Evolutionary conservation across 2,113 vertebrate species (phyloP).

Genomic region (Thunnus thynnus): DNA sequence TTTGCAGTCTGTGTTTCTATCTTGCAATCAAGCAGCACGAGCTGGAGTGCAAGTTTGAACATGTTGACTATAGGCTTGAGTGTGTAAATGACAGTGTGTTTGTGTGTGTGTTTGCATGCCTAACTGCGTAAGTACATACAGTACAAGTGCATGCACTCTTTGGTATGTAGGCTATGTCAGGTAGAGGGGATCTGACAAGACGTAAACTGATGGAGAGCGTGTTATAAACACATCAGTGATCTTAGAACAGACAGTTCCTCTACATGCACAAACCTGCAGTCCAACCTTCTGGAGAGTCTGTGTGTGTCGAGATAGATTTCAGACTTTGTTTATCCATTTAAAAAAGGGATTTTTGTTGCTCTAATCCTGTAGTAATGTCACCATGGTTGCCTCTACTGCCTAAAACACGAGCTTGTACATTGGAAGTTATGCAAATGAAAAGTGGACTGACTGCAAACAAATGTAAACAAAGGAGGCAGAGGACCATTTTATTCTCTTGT

Average conservation of each 20-base stretch:
- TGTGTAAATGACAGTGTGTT: conserved; percentile 13
- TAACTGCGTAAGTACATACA: conserved; percentile 10
- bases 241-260: conserved; percentile 20
- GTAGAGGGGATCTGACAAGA: neutral
- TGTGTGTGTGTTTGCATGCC: conserved; percentile 20
- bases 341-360: conserved; percentile 16
- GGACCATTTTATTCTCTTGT: neutral
- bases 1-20: conserved; percentile 41
- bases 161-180: conserved; percentile 20
- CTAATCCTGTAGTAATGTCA: neutral
- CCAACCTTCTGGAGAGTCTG: neutral
- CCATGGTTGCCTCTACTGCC: neutral
- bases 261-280: neutral
- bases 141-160: conserved; percentile 4
- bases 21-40: conserved; percentile 46
- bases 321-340: neutral
- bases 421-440: neutral
- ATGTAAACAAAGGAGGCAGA: neutral
- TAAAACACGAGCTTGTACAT: neutral
- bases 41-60: conserved; percentile 55
- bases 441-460: neutral
- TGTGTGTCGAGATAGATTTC: neutral
- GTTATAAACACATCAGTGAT: conserved; percentile 53
- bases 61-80: neutral
- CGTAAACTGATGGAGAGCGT: conserved; percentile 13